phyloP scores from a whole-genome alignment of 1,140 invertebrate genomes.

The Micrasema minimum region DNA sequence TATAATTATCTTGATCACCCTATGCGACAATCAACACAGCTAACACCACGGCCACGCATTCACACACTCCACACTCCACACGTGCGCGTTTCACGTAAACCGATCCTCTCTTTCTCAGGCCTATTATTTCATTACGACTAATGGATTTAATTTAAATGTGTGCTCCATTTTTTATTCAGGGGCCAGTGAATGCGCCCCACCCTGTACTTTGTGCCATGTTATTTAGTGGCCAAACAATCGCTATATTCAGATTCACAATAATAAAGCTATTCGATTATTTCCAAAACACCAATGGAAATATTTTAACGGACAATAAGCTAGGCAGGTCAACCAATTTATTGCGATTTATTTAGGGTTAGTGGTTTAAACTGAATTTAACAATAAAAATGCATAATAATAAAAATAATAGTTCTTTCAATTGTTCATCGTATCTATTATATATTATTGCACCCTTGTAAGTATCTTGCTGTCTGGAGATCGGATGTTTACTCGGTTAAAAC shows the following conservation, averaged over 20 bases:
- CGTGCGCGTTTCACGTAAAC: constrained; percentile 30
- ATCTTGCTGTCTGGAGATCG: too few relatives aligned
- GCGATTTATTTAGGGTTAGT: not conserved
- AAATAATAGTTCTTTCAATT: not conserved
- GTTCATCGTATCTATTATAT: too few relatives aligned
- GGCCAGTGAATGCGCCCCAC: constrained; percentile 7
- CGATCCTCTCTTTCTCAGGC: constrained; percentile 22
- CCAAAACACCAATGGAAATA: not conserved
- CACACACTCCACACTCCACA: constrained; percentile 9
- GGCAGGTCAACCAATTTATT: not conserved
- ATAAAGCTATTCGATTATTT: not conserved
- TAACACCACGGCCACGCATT: not conserved
- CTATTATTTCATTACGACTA: constrained; percentile 33
- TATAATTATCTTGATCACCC: not conserved
- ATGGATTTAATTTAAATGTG: constrained; percentile 11
- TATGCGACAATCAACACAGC: not conserved
- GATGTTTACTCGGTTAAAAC: too few relatives aligned
- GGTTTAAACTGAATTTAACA: not conserved
- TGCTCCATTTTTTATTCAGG: not conserved
- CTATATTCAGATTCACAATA: not conserved
- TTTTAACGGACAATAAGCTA: constrained; percentile 15
- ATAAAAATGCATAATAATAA: not conserved
- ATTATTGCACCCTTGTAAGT: too few relatives aligned
- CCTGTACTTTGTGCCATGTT: constrained; percentile 16
- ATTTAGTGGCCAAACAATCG: constrained; percentile 6